phyloP scores from a whole-genome alignment of 1,140 invertebrate genomes.

The Bilobella aurantiaca region DNA sequence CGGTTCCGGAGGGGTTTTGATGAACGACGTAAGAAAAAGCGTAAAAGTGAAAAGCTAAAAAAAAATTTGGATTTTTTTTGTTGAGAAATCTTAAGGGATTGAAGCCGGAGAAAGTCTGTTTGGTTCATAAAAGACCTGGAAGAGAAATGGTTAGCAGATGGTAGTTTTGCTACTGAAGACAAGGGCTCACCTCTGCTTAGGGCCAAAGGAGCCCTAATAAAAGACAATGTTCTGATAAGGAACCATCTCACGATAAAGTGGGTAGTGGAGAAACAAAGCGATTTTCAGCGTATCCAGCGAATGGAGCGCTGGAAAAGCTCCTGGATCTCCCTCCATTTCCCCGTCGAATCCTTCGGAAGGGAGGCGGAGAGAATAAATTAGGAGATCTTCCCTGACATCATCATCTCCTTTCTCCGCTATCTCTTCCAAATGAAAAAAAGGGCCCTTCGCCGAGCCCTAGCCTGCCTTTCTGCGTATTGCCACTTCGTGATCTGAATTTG shows the following conservation, averaged over 20 bases:
- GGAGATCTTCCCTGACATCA: conserved; percentile 27
- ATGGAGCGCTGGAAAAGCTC: neutral
- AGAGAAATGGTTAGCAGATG: conserved; percentile 3
- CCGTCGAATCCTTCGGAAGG: neutral
- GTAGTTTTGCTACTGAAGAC: neutral
- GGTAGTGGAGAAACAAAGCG: neutral
- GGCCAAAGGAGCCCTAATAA: conserved; percentile 22
- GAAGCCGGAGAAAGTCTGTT: conserved; percentile 14
- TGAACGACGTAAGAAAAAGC: too few species aligned
- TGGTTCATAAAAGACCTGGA: neutral
- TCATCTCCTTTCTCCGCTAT: conserved; percentile 22
- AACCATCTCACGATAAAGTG: conserved; percentile 18
- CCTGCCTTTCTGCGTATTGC: conserved; percentile 29
- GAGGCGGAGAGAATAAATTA: conserved; percentile 32
- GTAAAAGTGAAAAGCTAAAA: too few species aligned
- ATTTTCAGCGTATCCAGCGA: neutral
- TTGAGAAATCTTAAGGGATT: too few species aligned
- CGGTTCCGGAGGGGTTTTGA: too few species aligned
- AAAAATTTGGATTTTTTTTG: too few species aligned
- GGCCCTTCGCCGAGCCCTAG: neutral
- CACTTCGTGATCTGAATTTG: conserved; percentile 35
- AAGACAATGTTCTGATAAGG: conserved; percentile 32
- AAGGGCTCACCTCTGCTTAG: conserved; percentile 20
- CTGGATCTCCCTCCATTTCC: neutral
- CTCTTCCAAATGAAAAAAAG: neutral